A percentile compares a stretch with the other conserved stretches of the same genome.
Evolutionary conservation across 1,140 invertebrate genomes (phyloP).

Genomic region (Tetraneura akinire): DNA sequence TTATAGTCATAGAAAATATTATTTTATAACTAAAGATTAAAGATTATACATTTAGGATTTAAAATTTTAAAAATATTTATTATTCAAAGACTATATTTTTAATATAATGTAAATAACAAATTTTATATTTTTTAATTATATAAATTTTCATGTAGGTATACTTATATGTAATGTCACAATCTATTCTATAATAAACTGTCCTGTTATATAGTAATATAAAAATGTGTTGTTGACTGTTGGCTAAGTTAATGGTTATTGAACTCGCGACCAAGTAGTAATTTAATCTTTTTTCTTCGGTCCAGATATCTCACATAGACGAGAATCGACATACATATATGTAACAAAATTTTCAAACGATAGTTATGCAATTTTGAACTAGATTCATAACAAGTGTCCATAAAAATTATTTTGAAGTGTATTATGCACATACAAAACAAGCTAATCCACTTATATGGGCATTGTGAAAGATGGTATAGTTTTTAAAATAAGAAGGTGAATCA

Average conservation of each 20-base stretch:
- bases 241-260: slow-evolving; percentile 18
- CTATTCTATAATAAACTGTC: neutral
- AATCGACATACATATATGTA: neutral
- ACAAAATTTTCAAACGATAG: neutral
- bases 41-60: too few species aligned
- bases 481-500: neutral
- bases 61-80: too few species aligned
- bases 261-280: neutral
- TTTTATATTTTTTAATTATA: too few species aligned
- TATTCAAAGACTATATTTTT: too few species aligned
- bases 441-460: neutral
- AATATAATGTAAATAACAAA: too few species aligned
- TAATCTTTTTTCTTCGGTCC: slow-evolving; percentile 9
- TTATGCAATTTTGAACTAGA: slow-evolving; percentile 28
- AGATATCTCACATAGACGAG: neutral
- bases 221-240: neutral
- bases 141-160: too few species aligned
- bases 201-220: neutral
- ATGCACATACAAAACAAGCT: neutral
- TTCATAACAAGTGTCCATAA: slow-evolving; percentile 25
- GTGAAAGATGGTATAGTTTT: slow-evolving; percentile 5
- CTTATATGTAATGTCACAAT: too few species aligned
- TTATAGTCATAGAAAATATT: too few species aligned
- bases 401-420: neutral
- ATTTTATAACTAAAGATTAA: too few species aligned